These are phyloP conservation scores for Lagocephalus sceleratus DNA, from an alignment of 2,797 vertebrate genomes.

Conservation along the genomic window DNA sequence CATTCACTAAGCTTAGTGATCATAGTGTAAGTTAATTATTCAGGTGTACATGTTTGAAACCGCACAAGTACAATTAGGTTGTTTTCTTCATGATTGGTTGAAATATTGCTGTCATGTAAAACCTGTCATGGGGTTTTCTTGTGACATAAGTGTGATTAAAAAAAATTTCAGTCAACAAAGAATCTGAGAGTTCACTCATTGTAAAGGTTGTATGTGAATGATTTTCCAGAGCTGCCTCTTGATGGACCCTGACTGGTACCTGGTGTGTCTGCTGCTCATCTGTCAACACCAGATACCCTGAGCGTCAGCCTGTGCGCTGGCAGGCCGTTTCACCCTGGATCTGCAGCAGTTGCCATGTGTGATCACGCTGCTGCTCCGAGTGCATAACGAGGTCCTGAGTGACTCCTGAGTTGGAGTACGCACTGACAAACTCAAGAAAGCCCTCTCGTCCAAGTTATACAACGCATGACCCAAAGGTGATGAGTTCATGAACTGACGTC, in stretches of 20 bases:
- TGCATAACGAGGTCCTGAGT: slow-evolving; percentile 36
- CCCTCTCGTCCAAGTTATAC: slow-evolving; percentile 42
- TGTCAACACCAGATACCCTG: slow-evolving; percentile 67
- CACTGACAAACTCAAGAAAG: slow-evolving; percentile 48
- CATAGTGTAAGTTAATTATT: background rate
- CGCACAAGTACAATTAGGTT: background rate
- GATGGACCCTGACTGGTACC: slow-evolving; percentile 67
- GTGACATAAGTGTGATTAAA: background rate
- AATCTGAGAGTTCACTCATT: slow-evolving; percentile 21
- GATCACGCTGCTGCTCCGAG: slow-evolving; percentile 47
- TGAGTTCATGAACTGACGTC: slow-evolving; percentile 53
- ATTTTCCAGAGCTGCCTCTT: slow-evolving; percentile 54
- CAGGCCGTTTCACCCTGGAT: slow-evolving; percentile 39
- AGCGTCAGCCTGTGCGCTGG: slow-evolving; percentile 47
- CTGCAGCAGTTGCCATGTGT: slow-evolving; percentile 57
- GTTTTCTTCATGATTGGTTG: too few relatives aligned
- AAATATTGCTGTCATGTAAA: too few relatives aligned
- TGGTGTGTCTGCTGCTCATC: slow-evolving; percentile 66
- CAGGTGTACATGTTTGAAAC: background rate
- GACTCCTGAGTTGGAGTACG: slow-evolving; percentile 42
- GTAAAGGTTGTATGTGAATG: slow-evolving; percentile 37
- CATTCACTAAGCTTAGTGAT: too few relatives aligned
- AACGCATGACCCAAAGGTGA: slow-evolving; percentile 57
- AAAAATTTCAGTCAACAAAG: background rate
- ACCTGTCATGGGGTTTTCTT: background rate